Conservation (phyloP, 2,797 vertebrate genomes). For the Pipistrellus pipistrellus region DNA sequence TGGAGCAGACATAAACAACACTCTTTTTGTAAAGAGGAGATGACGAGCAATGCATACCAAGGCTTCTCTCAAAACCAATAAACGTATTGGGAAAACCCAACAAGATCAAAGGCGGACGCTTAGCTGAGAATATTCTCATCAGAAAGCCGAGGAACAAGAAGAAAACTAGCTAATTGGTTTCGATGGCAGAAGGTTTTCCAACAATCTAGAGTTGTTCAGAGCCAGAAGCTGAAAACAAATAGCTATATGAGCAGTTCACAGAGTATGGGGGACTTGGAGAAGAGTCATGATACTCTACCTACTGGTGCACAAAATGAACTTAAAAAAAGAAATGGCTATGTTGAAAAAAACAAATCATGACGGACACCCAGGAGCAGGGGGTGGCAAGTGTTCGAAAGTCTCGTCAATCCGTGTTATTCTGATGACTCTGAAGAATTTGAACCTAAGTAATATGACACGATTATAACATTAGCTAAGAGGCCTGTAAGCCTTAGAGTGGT, state of each 20-base stretch:
- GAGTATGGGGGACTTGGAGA: constrained; percentile 95
- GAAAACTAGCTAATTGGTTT: constrained; percentile 93
- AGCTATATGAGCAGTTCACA: constrained; percentile 94
- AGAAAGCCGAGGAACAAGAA: constrained; percentile 94
- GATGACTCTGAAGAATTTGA: constrained; percentile 89
- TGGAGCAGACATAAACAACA: constrained; percentile 94
- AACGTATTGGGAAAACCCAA: constrained; percentile 94
- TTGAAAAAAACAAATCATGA: constrained; percentile 97
- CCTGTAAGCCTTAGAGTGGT: constrained; percentile 55
- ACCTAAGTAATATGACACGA: constrained; percentile 90
- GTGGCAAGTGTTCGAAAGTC: constrained; percentile 96
- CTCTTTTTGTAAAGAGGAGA: constrained; percentile 94
- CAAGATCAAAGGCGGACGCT: constrained; percentile 94
- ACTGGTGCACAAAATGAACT: constrained; percentile 93
- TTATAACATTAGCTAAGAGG: constrained; percentile 90
- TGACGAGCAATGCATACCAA: constrained; percentile 94
- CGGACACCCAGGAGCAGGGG: constrained; percentile 97
- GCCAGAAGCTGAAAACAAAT: constrained; percentile 94
- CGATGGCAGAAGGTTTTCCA: constrained; percentile 95
- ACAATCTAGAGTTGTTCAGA: constrained; percentile 93
- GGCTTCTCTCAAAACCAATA: constrained; percentile 94
- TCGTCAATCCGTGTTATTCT: constrained; percentile 97
- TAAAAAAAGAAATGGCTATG: constrained; percentile 94
- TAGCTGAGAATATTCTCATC: constrained; percentile 93
- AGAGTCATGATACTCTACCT: constrained; percentile 91